Percentiles rank a stretch among this genome's conserved stretches.
These are phyloP conservation scores for Euphonia xanthogaster DNA, from an alignment of 2,797 vertebrate species.

Conservation along the genomic window DNA sequence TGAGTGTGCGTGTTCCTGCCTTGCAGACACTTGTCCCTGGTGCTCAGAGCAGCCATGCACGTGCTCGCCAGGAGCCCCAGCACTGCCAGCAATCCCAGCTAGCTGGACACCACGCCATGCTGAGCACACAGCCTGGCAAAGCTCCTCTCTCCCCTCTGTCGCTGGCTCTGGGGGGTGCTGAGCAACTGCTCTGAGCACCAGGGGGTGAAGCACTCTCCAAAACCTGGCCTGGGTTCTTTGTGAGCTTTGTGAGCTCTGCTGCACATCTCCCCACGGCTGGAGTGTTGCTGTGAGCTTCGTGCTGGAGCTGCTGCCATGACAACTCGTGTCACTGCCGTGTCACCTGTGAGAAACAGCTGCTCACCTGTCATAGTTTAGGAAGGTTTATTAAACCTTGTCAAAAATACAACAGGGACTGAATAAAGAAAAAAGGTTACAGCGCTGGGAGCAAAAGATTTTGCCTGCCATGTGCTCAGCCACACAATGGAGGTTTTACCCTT, in stretches of 20 bases:
- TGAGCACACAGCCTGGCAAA: conserved; percentile 38
- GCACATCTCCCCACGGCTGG: not conserved
- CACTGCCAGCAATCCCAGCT: not conserved
- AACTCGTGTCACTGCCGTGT: not conserved
- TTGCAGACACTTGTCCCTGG: not conserved
- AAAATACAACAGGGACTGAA: too few relatives aligned
- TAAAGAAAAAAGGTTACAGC: too few relatives aligned
- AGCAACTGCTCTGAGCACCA: not conserved
- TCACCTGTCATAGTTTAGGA: too few relatives aligned
- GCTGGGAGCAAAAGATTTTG: too few relatives aligned
- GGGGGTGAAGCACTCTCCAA: not conserved
- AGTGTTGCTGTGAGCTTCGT: not conserved
- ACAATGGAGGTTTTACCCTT: too few relatives aligned
- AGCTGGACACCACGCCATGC: not conserved
- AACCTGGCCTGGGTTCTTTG: not conserved
- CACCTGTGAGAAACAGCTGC: not conserved
- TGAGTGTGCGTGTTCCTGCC: not conserved
- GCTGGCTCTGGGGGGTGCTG: not conserved
- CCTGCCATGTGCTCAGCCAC: too few relatives aligned
- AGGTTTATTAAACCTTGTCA: too few relatives aligned
- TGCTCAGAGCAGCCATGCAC: not conserved
- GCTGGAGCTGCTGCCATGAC: not conserved
- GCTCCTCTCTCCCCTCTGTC: not conserved
- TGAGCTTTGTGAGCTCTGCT: not conserved
- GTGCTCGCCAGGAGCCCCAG: not conserved